Evolutionary conservation across 2,888 invertebrate species (phyloP), one percentile per base, ranked within the genome.

Genomic region (Drymonia ruficornis): DNA sequence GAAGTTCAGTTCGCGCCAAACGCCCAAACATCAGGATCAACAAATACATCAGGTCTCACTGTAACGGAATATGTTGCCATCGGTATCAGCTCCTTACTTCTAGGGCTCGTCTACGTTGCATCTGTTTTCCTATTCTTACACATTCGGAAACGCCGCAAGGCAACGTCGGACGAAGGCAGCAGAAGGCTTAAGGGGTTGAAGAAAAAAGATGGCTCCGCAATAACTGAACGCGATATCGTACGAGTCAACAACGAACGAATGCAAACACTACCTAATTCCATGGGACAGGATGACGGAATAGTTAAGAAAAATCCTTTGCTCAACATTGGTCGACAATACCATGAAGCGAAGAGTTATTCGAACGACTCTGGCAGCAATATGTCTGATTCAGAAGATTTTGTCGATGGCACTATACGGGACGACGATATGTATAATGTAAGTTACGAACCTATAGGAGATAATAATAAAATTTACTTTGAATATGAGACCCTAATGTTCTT

Each of bases 21-120:
- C 74, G 93, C 94, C 11, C 94, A 94, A 52, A 93, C 94, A 18
- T 93, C 93, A 0, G 88, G 93, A 58, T 82, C 91, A n/a, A 82
- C 91, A 46, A 86, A 87, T 11, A 89, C 94, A 31, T 92, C 94
- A 47, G 95, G 96, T 46, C 93, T 97, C 56, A 94, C 95, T 23
- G 93, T 95, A 13, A 94, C 95, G 11, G 97, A 97, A 86, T 97
- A 97, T 74, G 94, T 97, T 18, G 96, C 97, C 0, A 97, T 98
- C 55, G 97, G 96, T 31, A 94, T 97, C 47, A 96, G 96, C 71
- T 96, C 97, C 16, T 92, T 97, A 16, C 91, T 97, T n/a, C 91
- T 98, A n/a, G 97, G 97, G 0, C 93, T 97, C 34, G 96, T 97
- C 70, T 98, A 98, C 84, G 96, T 97, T 16, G 96, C 97, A 0